Conservation (phyloP, 2,797 vertebrate species). For the Poecile montanus region DNA sequence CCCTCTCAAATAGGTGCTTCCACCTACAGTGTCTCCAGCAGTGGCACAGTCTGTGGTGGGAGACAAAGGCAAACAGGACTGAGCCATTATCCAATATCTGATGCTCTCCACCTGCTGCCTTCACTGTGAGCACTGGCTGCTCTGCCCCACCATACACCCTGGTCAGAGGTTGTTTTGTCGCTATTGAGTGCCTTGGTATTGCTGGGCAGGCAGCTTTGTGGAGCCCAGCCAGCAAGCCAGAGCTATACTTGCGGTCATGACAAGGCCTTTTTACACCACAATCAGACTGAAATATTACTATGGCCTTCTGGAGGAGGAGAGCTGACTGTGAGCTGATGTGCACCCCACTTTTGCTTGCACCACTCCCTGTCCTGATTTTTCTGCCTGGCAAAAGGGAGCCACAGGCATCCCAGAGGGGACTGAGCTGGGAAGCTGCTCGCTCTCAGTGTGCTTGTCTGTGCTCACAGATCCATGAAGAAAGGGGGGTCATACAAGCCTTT, state of each 20-base stretch:
- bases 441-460: neutral
- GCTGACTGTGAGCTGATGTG: neutral
- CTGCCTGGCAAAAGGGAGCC: neutral
- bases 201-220: neutral
- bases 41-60: neutral
- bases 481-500: neutral
- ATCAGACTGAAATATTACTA: neutral
- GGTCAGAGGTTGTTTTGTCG: neutral
- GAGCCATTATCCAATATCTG: neutral
- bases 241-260: neutral
- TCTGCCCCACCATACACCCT: fast-evolving
- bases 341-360: neutral
- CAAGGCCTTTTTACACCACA: neutral
- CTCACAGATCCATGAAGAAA: neutral
- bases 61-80: neutral
- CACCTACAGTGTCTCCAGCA: neutral
- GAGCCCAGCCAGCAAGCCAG: neutral
- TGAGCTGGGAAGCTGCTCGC: neutral
- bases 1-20: neutral
- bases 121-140: neutral
- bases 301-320: neutral
- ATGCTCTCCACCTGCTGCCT: neutral
- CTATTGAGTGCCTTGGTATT: neutral
- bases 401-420: fast-evolving
- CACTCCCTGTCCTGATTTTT: neutral